Base-by-base conservation (phyloP, 2,113 vertebrate species). In the Sisor rabdophorus region DNA sequence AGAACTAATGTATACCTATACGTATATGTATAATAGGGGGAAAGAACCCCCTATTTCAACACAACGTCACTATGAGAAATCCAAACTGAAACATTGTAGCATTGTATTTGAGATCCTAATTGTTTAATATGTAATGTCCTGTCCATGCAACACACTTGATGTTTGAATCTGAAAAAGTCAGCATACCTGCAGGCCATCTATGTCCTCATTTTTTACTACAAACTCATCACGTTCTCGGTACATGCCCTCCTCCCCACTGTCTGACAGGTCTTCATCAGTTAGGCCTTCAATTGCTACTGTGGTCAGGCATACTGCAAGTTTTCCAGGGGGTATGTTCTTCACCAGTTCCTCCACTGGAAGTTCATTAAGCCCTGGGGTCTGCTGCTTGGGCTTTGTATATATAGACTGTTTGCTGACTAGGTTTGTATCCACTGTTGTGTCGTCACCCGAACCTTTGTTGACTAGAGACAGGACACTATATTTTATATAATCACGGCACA, bases 171-270 rank as follows among this genome's bases (percentile, higher is more conserved):
- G 58, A 72, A 2, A 26, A 20, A 26, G 1, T 16, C 22, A n/a
- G 26, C 79, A 87, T 92, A 97, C 97, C 95, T 95, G 95, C 50
- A 99, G 87, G 58, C 78, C 88, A 81, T 98, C 95, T 68, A 97
- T 97, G 73, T 99, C 97, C 91, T 99, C 96, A 78, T 96, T 98
- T 89, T 96, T 95, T 83, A 99, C 94, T 26, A 99, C 97, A 87
- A 98, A 99, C 86, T 99, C 97, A 72, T 98, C 97, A 65, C 96
- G 95, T 79, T 98, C 96, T 79, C 95, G 90, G 88, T 97, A 99
- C 90, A 98, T 97, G 71, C 97, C 97, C 87, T 99, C 97, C 71
- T 96, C 97, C 79, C 94, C 96, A 16, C 97, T 99, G 90, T 98
- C 96, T 0, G 88, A 92, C 26, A 94, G 89, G 78, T 98, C 96